Evolutionary conservation across 2,888 invertebrate species (phyloP), one percentile per base, ranked within the genome.

Genomic region (Opisthograptis luteolata): DNA sequence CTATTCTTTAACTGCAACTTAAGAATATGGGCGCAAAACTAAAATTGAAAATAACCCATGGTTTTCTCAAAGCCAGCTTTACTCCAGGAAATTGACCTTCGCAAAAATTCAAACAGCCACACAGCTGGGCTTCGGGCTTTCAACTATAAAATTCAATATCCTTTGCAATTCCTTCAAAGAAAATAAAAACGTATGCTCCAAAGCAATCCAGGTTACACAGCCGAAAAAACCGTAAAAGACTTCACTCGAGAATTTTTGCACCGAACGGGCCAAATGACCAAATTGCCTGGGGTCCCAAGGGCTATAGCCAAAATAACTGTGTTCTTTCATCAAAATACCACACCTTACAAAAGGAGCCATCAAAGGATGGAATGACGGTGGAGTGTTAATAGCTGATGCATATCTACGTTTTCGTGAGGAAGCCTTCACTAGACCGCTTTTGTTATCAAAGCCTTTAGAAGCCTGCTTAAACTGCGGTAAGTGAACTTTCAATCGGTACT

Each of bases 371-470:
- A 64, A 66, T 64, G 70, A 62, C 64, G 65, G 62, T 67, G 60
- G 70, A 73, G 79, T 77, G 78, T 78, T 80, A 79, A 80, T 80
- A 68, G 77, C 80, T 80, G 79, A 79, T 80, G 67, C 66, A 56
- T 79, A 79, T 80, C 80, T 74, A 50, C 66, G 58, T 78, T 78
- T 77, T 76, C 72, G 78, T 76, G 67, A 63, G 64, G 56, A 62
- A 60, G 60, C 59, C 65, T 67, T 66, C 60, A 64, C 60, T 55
- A 45, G 43, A 49, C 55, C 48, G 56, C 70, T 70, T 73, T 76
- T 73, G 74, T 74, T 63, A 58, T 62, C 58, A 53, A 62, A 58
- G 58, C 56, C 44, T 55, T 48, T 55, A 36, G 48, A 49, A 46
- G 37, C 31, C 25, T 45, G 49, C 40, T 51, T 37, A 44, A 54